Evolutionary conservation across 2,797 vertebrate genomes (phyloP), one percentile per base, ranked within the genome.

Genomic region (Saxicola maurus): DNA sequence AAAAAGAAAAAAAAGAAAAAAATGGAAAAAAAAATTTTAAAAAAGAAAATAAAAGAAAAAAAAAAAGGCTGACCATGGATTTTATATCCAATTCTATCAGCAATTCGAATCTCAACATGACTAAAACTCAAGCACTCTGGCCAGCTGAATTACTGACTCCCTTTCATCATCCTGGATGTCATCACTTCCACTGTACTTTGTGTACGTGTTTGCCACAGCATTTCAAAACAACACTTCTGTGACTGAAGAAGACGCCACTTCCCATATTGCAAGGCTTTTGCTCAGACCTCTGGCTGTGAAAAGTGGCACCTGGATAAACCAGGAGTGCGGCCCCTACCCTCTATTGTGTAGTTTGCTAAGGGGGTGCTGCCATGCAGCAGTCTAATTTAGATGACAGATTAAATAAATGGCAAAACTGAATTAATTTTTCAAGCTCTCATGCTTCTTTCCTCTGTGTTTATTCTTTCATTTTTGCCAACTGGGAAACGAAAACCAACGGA

Each of bases 391-490:
- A 52, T 0, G 1, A 35, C 25, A 66, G 21, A 89, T 46, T 9
- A 87, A 80, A 72, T 35, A 81, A 82, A 66, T 17, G 83, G 40
- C 38, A 86, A 76, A 73, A 83, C 2, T 24, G 20, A 82, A 89
- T 19, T 69, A 10, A 37, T 60, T 81, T 90, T 90, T 79, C 35
- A 76, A 79, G 30, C 28, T 84, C 46, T 83, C 31, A 2, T 31
- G 25, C 13, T 53, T 53, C 82, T 83, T 81, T 67, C 49, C 30
- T 82, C 55, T 69, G 27, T 84, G 73, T 78, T 94, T 79, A 75
- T 76, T 92, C 91, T 94, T 91, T 92, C 90, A 87, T 91, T 90
- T 88, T 87, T 89, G 87, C 87, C 91, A 86, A 53, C 17, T 94
- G 89, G 93, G 52, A 95, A 94, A 94, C 24, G 25, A 93, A 95